phyloP scores from a whole-genome alignment of 2,888 invertebrate species.

The Sinohyriopsis cumingii region DNA sequence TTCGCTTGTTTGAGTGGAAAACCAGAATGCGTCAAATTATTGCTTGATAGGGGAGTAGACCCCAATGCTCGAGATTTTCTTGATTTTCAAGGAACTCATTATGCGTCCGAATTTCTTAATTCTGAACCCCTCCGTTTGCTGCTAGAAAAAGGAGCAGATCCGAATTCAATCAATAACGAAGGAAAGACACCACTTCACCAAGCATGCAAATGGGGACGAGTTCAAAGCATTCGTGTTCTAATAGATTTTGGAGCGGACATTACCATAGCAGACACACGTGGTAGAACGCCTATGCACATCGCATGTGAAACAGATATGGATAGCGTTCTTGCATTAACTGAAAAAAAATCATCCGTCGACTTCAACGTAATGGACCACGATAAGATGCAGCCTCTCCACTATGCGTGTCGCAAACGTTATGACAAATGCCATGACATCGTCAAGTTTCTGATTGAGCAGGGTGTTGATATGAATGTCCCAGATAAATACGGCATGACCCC shows the following conservation, averaged over 20 bases:
- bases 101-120: conserved; percentile 5
- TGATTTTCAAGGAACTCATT: conserved; percentile 6
- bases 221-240: conserved; percentile 2
- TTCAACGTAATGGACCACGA: conserved; percentile 4
- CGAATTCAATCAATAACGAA: conserved; percentile 9
- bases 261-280: background rate
- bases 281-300: conserved; percentile 6
- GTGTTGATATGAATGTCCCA: conserved; percentile 6
- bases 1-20: conserved; percentile 2
- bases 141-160: conserved; percentile 5
- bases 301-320: conserved; percentile 2
- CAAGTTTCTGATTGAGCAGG: conserved; percentile 2
- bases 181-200: conserved; percentile 4
- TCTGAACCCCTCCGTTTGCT: conserved; percentile 5
- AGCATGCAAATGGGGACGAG: conserved; percentile 7
- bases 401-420: conserved; percentile 7
- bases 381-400: conserved; percentile 10
- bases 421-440: conserved; percentile 5
- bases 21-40: conserved; percentile 6
- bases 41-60: conserved; percentile 6
- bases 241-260: conserved; percentile 5
- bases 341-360: background rate
- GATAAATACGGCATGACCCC: conserved; percentile 11
- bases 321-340: background rate
- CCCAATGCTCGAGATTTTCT: background rate